Evolutionary conservation across 1,140 invertebrate species (phyloP), one percentile per base, ranked within the genome.

Genomic region (Sitodiplosis mosellana): DNA sequence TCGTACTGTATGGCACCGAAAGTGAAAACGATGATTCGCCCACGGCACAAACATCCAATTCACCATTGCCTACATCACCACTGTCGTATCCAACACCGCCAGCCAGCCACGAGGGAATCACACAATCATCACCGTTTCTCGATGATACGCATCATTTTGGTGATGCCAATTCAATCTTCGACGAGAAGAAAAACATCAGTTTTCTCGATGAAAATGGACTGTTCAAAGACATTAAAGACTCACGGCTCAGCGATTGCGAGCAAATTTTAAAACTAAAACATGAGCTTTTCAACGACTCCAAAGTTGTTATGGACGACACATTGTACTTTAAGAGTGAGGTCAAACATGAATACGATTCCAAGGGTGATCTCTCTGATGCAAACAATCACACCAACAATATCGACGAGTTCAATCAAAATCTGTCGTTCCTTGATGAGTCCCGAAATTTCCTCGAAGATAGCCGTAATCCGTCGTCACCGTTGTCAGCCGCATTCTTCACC

Each of bases 401-500:
- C 27, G 58, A 60, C 20, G 61, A 64, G 27, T 64, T 64, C 40
- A 60, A 59, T 11, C 60, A 64, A 22, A 64, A 64, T 54, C 52
- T 64, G 0, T 62, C 61, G 20, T 64, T 64, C 21, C 52, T 64
- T 27, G 61, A 63, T 33, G 53, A 54, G 45, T 57, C 63, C 42
- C 65, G 66, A 49, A 61, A 66, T 54, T 69, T 69, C 38, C 54
- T 70, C 1, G 76, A 76, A 27, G 69, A 72, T 49, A 72, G 75
- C 0, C 69, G 72, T 15, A 77, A 78, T 46, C 74, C 76, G 2
- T 79, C 77, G 7, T 78, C 77, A 2, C 81, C 82, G 1, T 59
- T 86, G 1, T 81, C 82, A 1, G 81, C 82, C 21, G 81, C 82
- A 0, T 86, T 85, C 60, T 87, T 83, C 59, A 83, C 81, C n/a